Conservation (phyloP, 2,888 invertebrate genomes). For the Drosophila differens region DNA sequence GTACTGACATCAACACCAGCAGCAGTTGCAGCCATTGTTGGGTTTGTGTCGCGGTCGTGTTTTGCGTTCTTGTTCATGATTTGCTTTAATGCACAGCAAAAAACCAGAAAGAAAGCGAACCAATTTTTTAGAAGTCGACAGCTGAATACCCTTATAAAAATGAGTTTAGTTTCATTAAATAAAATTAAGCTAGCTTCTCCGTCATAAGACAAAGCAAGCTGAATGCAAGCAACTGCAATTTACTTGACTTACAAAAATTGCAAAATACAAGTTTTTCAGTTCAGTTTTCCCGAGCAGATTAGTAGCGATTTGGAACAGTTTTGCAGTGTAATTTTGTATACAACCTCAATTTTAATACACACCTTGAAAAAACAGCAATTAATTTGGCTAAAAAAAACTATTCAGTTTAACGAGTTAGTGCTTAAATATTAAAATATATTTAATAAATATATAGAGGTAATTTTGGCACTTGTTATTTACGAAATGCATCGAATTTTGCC, state of each 20-base stretch:
- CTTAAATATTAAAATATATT: neutral
- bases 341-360: neutral
- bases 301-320: neutral
- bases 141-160: conserved; percentile 4
- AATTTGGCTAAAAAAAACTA: neutral
- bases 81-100: conserved; percentile 58
- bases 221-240: neutral
- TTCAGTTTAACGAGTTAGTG: rapidly evolving
- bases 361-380: neutral
- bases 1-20: conserved; percentile 63
- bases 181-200: neutral
- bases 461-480: neutral
- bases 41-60: conserved; percentile 56
- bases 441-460: neutral
- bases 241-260: neutral
- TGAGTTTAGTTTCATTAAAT: rapidly evolving
- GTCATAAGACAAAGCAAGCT: neutral
- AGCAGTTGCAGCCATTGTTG: conserved; percentile 37
- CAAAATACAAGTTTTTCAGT: neutral
- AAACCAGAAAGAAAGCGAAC: conserved; percentile 23
- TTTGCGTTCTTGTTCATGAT: conserved; percentile 58
- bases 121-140: neutral
- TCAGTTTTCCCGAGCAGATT: neutral
- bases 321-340: no score
- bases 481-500: neutral